phyloP scores from a whole-genome alignment of 1,140 invertebrate species.

The Drosophila neocordata region DNA sequence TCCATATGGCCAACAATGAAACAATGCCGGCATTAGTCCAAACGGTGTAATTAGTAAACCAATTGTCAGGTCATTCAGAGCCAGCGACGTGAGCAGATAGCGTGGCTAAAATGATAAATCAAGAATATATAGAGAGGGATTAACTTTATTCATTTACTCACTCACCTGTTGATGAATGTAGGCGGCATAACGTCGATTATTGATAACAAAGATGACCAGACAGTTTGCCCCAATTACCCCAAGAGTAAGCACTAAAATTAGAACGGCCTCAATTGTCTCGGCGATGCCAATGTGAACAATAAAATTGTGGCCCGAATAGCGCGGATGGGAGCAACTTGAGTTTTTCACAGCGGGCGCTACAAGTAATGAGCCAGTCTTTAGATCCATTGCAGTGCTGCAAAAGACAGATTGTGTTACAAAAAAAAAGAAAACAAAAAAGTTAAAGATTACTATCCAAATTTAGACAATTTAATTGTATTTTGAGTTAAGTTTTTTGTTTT shows the following conservation, averaged over 20 bases:
- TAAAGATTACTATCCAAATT: neutral
- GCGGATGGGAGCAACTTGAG: slow-evolving; percentile 89
- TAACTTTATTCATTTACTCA: neutral
- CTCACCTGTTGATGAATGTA: slow-evolving; percentile 93
- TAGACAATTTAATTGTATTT: neutral
- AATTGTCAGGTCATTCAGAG: slow-evolving; percentile 92
- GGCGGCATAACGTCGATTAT: slow-evolving; percentile 90
- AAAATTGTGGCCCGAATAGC: slow-evolving; percentile 85
- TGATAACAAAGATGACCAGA: slow-evolving; percentile 91
- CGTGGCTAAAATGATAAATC: slow-evolving; percentile 86
- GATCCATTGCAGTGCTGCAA: slow-evolving; percentile 75
- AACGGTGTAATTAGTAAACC: slow-evolving; percentile 92
- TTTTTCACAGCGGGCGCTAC: slow-evolving; percentile 90
- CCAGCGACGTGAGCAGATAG: slow-evolving; percentile 91
- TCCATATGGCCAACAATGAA: slow-evolving; percentile 94
- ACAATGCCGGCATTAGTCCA: slow-evolving; percentile 90
- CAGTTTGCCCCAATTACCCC: slow-evolving; percentile 90
- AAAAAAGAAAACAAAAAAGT: neutral
- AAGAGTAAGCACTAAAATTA: slow-evolving; percentile 89
- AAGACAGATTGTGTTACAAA: too few species aligned
- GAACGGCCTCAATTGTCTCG: slow-evolving; percentile 88
- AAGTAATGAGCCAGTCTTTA: slow-evolving; percentile 85
- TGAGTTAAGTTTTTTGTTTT: slow-evolving; percentile 1
- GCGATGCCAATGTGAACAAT: slow-evolving; percentile 86
- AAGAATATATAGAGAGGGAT: neutral